Conservation (phyloP, 2,113 vertebrate species). For the Zosterops borbonicus region DNA sequence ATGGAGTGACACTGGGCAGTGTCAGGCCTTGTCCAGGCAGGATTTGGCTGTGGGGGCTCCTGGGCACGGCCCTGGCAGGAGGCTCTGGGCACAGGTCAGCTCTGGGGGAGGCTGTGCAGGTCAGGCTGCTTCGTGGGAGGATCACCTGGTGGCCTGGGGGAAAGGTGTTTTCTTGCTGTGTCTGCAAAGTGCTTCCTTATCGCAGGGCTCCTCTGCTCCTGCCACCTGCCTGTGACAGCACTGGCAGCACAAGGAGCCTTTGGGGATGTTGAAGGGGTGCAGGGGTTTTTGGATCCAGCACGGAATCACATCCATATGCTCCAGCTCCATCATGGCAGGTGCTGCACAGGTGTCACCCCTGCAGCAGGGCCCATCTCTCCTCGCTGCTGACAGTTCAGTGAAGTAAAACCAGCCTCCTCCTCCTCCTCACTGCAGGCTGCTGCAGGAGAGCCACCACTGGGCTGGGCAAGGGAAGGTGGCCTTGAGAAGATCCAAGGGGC, state of each 20-base stretch:
- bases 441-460: not conserved
- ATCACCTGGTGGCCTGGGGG: not conserved
- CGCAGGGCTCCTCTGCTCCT: not conserved
- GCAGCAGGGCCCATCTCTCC: not conserved
- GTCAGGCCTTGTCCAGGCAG: not conserved
- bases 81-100: not conserved
- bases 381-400: not conserved
- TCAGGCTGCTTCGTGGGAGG: not conserved
- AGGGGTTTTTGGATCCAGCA: not conserved
- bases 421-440: constrained; percentile 34
- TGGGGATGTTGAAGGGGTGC: not conserved
- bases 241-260: accelerated
- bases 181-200: not conserved
- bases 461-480: not conserved
- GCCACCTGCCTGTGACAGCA: not conserved
- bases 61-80: not conserved
- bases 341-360: not conserved
- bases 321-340: not conserved
- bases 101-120: not conserved
- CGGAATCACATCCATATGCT: accelerated
- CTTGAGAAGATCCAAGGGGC: not conserved
- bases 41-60: not conserved
- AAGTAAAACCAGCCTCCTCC: not conserved
- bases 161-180: not conserved
- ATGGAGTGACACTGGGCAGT: accelerated